These are phyloP conservation scores for Sebastes taczanowskii DNA, from an alignment of 2,797 vertebrate species.

Conservation along the genomic window DNA sequence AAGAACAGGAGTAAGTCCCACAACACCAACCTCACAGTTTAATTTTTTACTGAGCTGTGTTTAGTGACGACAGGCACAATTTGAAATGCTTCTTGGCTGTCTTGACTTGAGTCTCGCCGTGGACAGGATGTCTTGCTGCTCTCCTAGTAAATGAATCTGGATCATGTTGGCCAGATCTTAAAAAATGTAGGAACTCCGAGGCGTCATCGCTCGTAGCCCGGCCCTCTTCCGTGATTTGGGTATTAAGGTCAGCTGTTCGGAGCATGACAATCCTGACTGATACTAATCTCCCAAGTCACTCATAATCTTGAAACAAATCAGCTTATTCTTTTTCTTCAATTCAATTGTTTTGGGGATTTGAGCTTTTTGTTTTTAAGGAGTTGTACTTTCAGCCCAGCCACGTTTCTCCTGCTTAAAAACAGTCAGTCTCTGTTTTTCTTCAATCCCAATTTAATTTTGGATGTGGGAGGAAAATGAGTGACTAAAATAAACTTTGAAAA, in stretches of 20 bases:
- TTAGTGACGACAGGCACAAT: constrained; percentile 20
- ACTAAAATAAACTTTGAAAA: neutral
- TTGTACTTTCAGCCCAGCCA: neutral
- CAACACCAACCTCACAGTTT: constrained; percentile 7
- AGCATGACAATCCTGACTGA: constrained; percentile 34
- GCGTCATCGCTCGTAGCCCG: neutral
- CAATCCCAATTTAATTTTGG: constrained; percentile 9
- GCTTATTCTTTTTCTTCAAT: constrained; percentile 34
- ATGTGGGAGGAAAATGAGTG: neutral
- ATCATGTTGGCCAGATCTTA: constrained; percentile 12
- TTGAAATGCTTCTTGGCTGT: constrained; percentile 24
- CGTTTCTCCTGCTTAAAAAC: neutral
- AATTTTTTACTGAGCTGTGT: constrained; percentile 14
- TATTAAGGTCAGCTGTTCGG: constrained; percentile 71
- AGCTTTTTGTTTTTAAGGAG: constrained; percentile 20
- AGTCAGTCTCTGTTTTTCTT: neutral
- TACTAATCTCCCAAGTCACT: constrained; percentile 53
- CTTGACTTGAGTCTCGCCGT: neutral
- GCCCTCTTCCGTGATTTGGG: constrained; percentile 27
- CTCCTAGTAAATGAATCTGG: constrained; percentile 19
- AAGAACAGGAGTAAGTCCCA: neutral
- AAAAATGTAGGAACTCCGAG: constrained; percentile 2
- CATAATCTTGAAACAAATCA: constrained; percentile 61
- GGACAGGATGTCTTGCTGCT: neutral
- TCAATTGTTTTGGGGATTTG: constrained; percentile 33